Evolutionary conservation across 2,113 vertebrate genomes (phyloP), one percentile per base, ranked within the genome.

Genomic region (Alethe diademata): DNA sequence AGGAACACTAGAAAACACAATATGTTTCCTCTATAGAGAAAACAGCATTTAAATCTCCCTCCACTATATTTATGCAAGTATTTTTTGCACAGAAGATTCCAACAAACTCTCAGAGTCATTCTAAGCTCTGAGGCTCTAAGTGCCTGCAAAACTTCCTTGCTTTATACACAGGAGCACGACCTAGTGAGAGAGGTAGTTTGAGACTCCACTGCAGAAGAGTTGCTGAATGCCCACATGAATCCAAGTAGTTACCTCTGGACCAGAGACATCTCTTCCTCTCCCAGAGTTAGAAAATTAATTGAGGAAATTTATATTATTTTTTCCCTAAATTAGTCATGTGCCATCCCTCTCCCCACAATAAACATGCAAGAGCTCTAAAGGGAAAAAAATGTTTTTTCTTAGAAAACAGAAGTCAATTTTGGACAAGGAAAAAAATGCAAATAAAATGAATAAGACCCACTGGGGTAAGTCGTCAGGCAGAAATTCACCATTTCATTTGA

Each of bases 91-190:
- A 76, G n/a, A 70, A 45, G 25, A 45, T 88, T 73, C 38, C 42
- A 83, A 33, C 15, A 88, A 76, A 66, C 13, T 28, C 50, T 61
- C 40, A n/a, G 1, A 58, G 29, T 51, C 15, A 65, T 78, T 83
- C 31, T 28, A 56, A 47, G 35, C 31, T 31, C 33, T 2, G 3
- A 78, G 31, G 36, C n/a, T 88, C 22, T 56, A 36, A 57, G 7
- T 8, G 31, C 31, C 8, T 22, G 43, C 61, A 72, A 65, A 86
- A 61, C 18, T 18, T 31, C 24, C 19, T 47, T 0, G 0, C n/a
- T 67, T 78, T 22, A 51, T 2, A 3, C 9, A 23, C 2, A 47
- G 64, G 33, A 73, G 6, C 35, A 31, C 0, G 1, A 71, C 9
- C 35, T 50, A 9, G 26, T 58, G 29, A 61, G 28, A 69, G 9